Base-by-base conservation (phyloP, 2,113 vertebrate species). In the Lichenostomus cassidix region DNA sequence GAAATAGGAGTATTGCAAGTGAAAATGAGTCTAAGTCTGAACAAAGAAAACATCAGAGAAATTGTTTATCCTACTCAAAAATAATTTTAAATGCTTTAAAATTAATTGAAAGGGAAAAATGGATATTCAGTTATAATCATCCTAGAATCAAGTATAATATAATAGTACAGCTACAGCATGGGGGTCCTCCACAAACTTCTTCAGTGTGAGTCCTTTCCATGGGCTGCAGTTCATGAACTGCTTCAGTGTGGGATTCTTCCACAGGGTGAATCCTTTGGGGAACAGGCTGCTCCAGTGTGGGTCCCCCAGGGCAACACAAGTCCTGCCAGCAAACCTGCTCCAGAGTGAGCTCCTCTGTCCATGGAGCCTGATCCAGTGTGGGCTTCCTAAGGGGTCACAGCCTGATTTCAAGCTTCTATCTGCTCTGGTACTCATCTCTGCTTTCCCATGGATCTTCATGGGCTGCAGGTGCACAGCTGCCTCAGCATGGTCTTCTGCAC, bases 121-220 rank as follows among this genome's bases (percentile, higher is more conserved):
- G 2, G 10, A 77, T 62, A 59, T 71, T 84, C 10, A 67, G 4
- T 74, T 37, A 74, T 16, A 81, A 58, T 31, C 11, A 12, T 59
- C 7, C 47, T 56, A 59, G 21, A 63, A 42, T 87, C 0, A 67
- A 83, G 39, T 49, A 49, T 33, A 80, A 50, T 29, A 37, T 12
- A 42, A 31, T 67, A 37, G n/a, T 64, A 1, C 49, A 11, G 1
- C 16, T 41, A 7, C 24, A 63, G 11, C 0, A 0, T 79, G 20
- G 21, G 21, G 13, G 13, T 79, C 29, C 56, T 71, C 42, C 17
- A 71, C 41, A 56, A 58, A 31, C 3, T 49, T 24, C 23, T 53
- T 18, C 35, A 64, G 11, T 25, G 31, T 42, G 50, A 64, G 35
- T 35, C 22, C 17, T 80, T 58, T 67, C 35, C 18, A 11, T 1